Conservation (phyloP, 1,140 invertebrate genomes). For the Latrodectus geometricus region DNA sequence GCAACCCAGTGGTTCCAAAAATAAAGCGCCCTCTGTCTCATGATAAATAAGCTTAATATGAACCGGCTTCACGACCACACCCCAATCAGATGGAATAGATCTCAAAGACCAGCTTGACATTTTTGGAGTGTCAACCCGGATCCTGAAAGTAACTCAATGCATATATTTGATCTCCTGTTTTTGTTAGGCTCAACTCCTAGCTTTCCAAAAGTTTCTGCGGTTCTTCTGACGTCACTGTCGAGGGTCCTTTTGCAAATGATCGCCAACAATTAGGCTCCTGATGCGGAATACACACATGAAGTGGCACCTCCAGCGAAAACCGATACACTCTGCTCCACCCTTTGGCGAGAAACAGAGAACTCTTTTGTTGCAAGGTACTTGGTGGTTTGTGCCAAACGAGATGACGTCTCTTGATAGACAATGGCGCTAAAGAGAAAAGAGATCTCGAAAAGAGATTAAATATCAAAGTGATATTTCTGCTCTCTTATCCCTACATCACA, state of each 20-base stretch:
- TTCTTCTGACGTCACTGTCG: background rate
- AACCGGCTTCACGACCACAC: background rate
- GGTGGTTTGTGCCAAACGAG: background rate
- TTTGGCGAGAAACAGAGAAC: background rate
- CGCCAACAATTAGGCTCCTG: conserved; percentile 2
- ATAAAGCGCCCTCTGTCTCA: too few relatives aligned
- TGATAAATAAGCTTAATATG: too few relatives aligned
- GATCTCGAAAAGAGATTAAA: background rate
- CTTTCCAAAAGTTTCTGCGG: background rate
- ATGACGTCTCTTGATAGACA: conserved; percentile 5
- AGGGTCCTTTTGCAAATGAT: background rate
- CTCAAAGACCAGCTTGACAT: background rate
- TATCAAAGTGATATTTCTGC: background rate
- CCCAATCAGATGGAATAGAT: background rate
- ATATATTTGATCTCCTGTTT: conserved; percentile 14
- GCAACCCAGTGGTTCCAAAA: too few relatives aligned
- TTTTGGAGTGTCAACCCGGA: conserved; percentile 1
- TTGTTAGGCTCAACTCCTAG: background rate
- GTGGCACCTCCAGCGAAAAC: background rate
- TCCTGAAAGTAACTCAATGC: background rate
- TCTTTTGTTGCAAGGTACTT: background rate
- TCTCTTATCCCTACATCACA: too few relatives aligned
- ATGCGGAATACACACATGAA: background rate
- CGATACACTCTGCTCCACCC: background rate
- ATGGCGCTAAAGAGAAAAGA: background rate